These are phyloP conservation scores for Lampris incognitus DNA, from an alignment of 2,113 vertebrate genomes.

Conservation along the genomic window DNA sequence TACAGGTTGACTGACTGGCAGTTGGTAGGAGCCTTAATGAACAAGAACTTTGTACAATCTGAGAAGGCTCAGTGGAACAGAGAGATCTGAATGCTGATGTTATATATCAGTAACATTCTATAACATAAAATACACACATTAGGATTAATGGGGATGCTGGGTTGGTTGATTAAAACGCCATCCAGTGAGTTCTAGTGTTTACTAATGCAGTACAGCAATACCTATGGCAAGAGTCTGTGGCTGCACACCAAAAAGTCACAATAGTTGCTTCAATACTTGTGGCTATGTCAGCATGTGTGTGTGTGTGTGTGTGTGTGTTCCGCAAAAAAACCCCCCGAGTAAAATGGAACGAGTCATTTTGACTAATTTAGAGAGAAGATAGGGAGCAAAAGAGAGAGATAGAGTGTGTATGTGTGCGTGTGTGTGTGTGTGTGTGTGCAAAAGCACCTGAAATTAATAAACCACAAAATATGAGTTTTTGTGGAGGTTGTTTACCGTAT, in stretches of 20 bases:
- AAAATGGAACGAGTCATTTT: too few relatives aligned
- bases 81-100: not conserved
- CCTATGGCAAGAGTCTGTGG: conserved; percentile 53
- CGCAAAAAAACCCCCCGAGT: too few relatives aligned
- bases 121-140: conserved; percentile 20
- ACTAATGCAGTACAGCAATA: conserved; percentile 70
- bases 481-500: conserved; percentile 29
- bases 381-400: too few relatives aligned
- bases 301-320: conserved; percentile 3
- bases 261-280: conserved; percentile 56
- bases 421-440: conserved; percentile 8
- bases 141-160: conserved; percentile 49
- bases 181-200: conserved; percentile 55
- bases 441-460: conserved; percentile 47
- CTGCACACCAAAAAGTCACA: conserved; percentile 44
- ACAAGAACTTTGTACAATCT: conserved; percentile 6
- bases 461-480: conserved; percentile 52
- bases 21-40: conserved; percentile 57
- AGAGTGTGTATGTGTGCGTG: not conserved
- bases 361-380: too few relatives aligned
- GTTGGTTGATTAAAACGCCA: conserved; percentile 73
- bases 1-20: conserved; percentile 47
- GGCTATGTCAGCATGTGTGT: conserved; percentile 1
- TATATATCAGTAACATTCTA: not conserved
- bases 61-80: too few relatives aligned